These are phyloP conservation scores for Nymphalis c-album DNA, from an alignment of 2,888 invertebrate species.

Conservation along the genomic window DNA sequence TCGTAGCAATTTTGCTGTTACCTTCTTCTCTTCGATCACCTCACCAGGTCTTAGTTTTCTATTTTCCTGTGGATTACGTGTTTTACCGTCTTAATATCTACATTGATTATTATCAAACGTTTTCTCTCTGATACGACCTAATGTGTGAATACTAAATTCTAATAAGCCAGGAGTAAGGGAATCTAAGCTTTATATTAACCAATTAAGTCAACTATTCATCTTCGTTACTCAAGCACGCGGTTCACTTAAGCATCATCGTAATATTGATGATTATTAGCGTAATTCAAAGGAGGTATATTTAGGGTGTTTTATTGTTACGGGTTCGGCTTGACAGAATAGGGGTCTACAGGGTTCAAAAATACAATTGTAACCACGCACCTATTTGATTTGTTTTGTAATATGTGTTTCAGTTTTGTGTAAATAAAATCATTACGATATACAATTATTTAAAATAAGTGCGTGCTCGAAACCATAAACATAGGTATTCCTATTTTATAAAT, in stretches of 20 bases:
- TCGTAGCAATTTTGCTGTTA: conserved; percentile 82
- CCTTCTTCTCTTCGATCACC: conserved; percentile 96
- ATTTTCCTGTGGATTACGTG: conserved; percentile 86
- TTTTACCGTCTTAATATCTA: conserved; percentile 76
- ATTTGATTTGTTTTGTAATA: conserved; percentile 23
- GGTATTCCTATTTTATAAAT: conserved; percentile 37
- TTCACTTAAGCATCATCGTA: conserved; percentile 61
- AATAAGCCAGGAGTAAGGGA: conserved; percentile 69
- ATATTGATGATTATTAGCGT: conserved; percentile 63
- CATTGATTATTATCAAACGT: conserved; percentile 52
- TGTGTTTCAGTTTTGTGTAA: conserved; percentile 21
- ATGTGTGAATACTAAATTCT: conserved; percentile 59
- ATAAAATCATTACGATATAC: conserved; percentile 1
- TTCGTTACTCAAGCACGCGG: conserved; percentile 64
- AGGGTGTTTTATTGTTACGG: conserved; percentile 70
- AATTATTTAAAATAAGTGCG: conserved; percentile 30
- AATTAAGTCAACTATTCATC: conserved; percentile 57
- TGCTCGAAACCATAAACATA: conserved; percentile 32
- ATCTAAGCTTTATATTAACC: conserved; percentile 60
- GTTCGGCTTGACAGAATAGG: conserved; percentile 80
- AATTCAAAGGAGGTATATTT: conserved; percentile 50
- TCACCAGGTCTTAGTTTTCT: conserved; percentile 97
- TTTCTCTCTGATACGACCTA: conserved; percentile 50
- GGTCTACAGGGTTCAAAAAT: conserved; percentile 61
- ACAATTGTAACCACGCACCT: conserved; percentile 36